phyloP scores from a whole-genome alignment of 2,888 invertebrate species.

The Tineola bisselliella region DNA sequence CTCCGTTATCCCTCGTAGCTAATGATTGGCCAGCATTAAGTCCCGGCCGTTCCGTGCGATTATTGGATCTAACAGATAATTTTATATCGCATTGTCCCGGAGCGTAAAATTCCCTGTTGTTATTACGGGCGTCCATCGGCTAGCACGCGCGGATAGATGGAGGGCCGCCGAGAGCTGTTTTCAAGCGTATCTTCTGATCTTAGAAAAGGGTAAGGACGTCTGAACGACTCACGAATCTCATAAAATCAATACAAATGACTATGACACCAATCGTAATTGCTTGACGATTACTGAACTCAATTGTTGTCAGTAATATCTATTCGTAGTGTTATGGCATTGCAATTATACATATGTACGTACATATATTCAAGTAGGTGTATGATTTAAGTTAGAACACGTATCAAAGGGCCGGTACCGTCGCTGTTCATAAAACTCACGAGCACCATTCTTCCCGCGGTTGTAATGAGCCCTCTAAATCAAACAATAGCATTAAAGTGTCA shows the following conservation, averaged over 20 bases:
- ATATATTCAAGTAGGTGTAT: not conserved
- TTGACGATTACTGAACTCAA: not conserved
- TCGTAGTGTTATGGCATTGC: not conserved
- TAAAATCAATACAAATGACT: slow-evolving; percentile 16
- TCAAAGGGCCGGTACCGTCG: not conserved
- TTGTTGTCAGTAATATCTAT: not conserved
- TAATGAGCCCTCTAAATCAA: slow-evolving; percentile 67
- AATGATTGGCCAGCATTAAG: slow-evolving; percentile 68
- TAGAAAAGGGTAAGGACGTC: slow-evolving; percentile 14
- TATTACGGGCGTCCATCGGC: slow-evolving; percentile 40
- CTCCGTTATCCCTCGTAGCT: slow-evolving; percentile 67
- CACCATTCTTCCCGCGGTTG: slow-evolving; percentile 46
- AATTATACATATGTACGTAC: not conserved
- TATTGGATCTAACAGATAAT: slow-evolving; percentile 69
- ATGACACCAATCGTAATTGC: slow-evolving; percentile 15
- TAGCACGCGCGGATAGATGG: slow-evolving; percentile 27
- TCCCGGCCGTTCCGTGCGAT: slow-evolving; percentile 63
- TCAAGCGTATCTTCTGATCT: slow-evolving; percentile 16
- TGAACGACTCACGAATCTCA: slow-evolving; percentile 13
- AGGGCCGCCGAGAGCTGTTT: slow-evolving; percentile 16
- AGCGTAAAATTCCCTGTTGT: slow-evolving; percentile 67
- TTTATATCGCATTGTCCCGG: slow-evolving; percentile 68
- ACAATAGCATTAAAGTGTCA: slow-evolving; percentile 69
- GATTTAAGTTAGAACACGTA: not conserved
- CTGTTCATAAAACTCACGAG: not conserved